Evolutionary conservation across 2,113 vertebrate species (phyloP).

Genomic region (Felis catus): F.catus_Fca126_mat1.0 CM031415.1:173825001-173825500

Average conservation of each 20-base stretch:
- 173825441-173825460: too few relatives aligned
- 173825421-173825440: not conserved
- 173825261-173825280: not conserved
- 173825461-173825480: too few relatives aligned
- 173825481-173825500: not conserved
- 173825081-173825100: not conserved
- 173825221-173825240: not conserved
- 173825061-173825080: not conserved
- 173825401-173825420: not conserved
- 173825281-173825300: not conserved
- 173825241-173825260: not conserved
- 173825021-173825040: not conserved
- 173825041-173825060: not conserved
- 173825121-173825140: not conserved
- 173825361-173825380: not conserved
- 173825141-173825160: not conserved
- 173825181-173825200: not conserved
- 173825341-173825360: not conserved
- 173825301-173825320: not conserved
- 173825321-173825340: not conserved
- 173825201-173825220: not conserved
- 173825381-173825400: not conserved
- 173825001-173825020: not conserved
- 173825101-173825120: not conserved
- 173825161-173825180: not conserved